These are phyloP conservation scores for Tethea ocularis DNA, from an alignment of 2,888 invertebrate species.

Conservation along the genomic window DNA sequence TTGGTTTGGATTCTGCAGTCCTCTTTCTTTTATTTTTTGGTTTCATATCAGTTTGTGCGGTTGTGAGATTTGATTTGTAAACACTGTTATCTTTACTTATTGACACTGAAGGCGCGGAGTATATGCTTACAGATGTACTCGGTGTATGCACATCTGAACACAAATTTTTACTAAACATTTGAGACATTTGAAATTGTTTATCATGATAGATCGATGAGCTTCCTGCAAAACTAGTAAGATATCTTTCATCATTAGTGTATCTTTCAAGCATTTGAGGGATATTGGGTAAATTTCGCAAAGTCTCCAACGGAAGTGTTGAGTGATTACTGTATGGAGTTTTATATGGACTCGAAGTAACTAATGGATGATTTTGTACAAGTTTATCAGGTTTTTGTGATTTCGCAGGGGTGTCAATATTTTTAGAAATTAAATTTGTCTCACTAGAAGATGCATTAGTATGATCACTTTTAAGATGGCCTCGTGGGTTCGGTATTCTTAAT, in stretches of 20 bases:
- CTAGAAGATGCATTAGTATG: conserved; percentile 49
- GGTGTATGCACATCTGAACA: conserved; percentile 64
- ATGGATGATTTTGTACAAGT: conserved; percentile 63
- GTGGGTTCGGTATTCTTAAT: conserved; percentile 73
- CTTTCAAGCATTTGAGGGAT: conserved; percentile 85
- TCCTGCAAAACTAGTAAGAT: conserved; percentile 77
- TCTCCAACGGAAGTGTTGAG: conserved; percentile 75
- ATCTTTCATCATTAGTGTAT: conserved; percentile 82
- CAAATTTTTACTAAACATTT: conserved; percentile 82
- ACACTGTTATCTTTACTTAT: conserved; percentile 64
- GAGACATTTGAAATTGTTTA: conserved; percentile 84
- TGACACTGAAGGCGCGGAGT: conserved; percentile 63
- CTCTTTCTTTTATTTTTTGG: conserved; percentile 68
- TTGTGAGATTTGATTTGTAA: conserved; percentile 56
- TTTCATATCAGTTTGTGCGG: conserved; percentile 57
- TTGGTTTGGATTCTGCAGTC: conserved; percentile 57
- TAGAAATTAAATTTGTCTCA: conserved; percentile 53
- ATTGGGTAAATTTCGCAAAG: conserved; percentile 81
- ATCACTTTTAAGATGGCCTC: conserved; percentile 62
- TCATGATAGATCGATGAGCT: conserved; percentile 81
- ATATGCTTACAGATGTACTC: conserved; percentile 60
- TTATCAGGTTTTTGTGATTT: conserved; percentile 71
- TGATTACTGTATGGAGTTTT: conserved; percentile 70
- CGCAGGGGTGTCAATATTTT: conserved; percentile 57
- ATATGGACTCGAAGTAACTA: conserved; percentile 68